phyloP scores from a whole-genome alignment of 2,113 vertebrate species.

The Xiphophorus hellerii region DNA sequence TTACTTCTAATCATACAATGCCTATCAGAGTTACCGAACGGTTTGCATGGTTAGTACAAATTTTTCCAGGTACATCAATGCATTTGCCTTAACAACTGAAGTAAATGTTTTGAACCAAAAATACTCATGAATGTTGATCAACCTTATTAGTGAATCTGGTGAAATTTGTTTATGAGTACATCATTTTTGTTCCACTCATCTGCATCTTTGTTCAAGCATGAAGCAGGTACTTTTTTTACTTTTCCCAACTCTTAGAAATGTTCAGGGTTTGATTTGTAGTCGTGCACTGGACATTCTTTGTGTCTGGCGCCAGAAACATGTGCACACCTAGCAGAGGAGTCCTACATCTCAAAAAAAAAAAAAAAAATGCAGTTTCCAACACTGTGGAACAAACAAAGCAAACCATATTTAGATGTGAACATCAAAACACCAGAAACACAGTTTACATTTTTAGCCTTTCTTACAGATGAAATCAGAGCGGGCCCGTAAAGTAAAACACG shows the following conservation, averaged over 20 bases:
- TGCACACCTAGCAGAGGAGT: background rate
- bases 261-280: background rate
- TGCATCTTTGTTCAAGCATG: background rate
- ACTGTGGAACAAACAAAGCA: background rate
- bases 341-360: background rate
- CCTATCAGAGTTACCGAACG: background rate
- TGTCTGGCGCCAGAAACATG: background rate
- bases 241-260: background rate
- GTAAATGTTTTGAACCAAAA: background rate
- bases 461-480: constrained; percentile 11
- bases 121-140: no score
- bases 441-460: constrained; percentile 9
- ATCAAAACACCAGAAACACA: constrained; percentile 15
- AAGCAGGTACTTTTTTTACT: no score
- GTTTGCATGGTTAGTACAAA: no score
- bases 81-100: no score
- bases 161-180: no score
- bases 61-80: no score
- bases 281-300: background rate
- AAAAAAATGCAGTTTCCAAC: background rate
- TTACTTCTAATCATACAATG: background rate
- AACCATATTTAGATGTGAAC: constrained; percentile 23
- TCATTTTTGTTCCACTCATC: background rate
- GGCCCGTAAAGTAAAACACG: constrained; percentile 1
- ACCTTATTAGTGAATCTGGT: no score